These are phyloP conservation scores for Xanthorhoe designata DNA, from an alignment of 2,888 invertebrate genomes.

Conservation along the genomic window DNA sequence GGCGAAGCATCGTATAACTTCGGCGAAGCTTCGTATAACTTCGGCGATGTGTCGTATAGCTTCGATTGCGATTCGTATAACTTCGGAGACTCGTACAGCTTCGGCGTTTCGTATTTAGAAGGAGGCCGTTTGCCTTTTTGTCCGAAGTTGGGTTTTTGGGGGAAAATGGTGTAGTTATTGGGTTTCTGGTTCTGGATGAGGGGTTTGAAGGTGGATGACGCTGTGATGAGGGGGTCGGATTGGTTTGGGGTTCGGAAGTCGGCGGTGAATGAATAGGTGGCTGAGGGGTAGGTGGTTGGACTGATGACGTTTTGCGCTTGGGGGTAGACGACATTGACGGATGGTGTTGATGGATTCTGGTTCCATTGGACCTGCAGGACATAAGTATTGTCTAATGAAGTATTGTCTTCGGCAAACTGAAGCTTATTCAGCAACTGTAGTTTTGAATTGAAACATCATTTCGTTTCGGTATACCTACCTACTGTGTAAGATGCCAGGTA, in stretches of 20 bases:
- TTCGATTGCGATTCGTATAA: slow-evolving; percentile 50
- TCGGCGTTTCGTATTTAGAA: slow-evolving; percentile 16
- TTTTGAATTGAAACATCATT: no score
- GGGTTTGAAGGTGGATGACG: slow-evolving; percentile 85
- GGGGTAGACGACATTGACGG: slow-evolving; percentile 88
- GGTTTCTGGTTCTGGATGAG: slow-evolving; percentile 78
- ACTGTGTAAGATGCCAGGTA: no score
- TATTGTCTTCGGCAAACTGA: no score
- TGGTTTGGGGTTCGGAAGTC: slow-evolving; percentile 90
- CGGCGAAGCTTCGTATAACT: slow-evolving; percentile 23
- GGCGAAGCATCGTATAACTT: slow-evolving; percentile 30
- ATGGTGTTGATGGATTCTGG: slow-evolving; percentile 86
- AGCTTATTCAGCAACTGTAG: no score
- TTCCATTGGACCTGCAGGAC: slow-evolving; percentile 89
- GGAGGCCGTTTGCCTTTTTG: slow-evolving; percentile 77
- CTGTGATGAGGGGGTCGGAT: slow-evolving; percentile 83
- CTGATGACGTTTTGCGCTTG: slow-evolving; percentile 87
- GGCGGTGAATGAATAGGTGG: slow-evolving; percentile 93
- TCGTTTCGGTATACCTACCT: no score
- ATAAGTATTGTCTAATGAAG: not conserved
- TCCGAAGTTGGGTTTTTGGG: slow-evolving; percentile 71
- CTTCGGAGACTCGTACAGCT: slow-evolving; percentile 22
- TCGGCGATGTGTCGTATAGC: slow-evolving; percentile 50
- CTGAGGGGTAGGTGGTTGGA: slow-evolving; percentile 88
- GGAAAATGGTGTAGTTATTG: slow-evolving; percentile 74